Evolutionary conservation across 2,888 invertebrate genomes (phyloP).

Genomic region (Lamellibrachia satsuma): DNA sequence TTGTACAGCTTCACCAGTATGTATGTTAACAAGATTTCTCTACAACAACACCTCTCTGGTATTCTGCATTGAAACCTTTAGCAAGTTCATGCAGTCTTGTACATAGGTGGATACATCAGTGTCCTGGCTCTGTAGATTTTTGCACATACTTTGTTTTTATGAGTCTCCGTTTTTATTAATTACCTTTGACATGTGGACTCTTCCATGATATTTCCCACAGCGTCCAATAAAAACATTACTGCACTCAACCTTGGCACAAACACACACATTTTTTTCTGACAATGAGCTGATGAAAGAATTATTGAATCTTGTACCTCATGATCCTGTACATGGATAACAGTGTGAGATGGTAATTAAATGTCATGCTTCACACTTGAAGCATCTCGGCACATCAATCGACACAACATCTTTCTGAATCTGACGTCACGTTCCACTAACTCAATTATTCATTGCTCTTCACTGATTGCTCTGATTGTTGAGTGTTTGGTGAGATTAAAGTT

Average conservation of each 20-base stretch:
- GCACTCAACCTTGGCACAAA: neutral
- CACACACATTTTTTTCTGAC: neutral
- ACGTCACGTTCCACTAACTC: neutral
- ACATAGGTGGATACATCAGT: too few species aligned
- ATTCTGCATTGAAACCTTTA: neutral
- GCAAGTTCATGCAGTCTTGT: too few species aligned
- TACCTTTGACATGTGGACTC: neutral
- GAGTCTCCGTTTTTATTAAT: too few species aligned
- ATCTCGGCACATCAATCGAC: neutral
- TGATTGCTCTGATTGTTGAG: neutral
- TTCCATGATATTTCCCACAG: neutral
- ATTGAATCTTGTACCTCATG: neutral
- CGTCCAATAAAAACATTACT: neutral
- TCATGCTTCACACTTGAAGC: neutral
- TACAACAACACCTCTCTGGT: neutral
- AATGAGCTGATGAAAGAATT: constrained; percentile 3
- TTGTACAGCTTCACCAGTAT: neutral
- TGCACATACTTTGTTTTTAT: too few species aligned
- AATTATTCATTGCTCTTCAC: constrained; percentile 13
- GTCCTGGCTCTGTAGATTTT: too few species aligned
- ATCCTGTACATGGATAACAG: too few species aligned
- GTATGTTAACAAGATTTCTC: neutral
- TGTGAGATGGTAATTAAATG: constrained; percentile 13
- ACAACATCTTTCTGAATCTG: constrained; percentile 8
- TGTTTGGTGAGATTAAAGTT: neutral